Base-by-base conservation (phyloP, 2,113 vertebrate genomes). In the Syngnathus floridae region DNA sequence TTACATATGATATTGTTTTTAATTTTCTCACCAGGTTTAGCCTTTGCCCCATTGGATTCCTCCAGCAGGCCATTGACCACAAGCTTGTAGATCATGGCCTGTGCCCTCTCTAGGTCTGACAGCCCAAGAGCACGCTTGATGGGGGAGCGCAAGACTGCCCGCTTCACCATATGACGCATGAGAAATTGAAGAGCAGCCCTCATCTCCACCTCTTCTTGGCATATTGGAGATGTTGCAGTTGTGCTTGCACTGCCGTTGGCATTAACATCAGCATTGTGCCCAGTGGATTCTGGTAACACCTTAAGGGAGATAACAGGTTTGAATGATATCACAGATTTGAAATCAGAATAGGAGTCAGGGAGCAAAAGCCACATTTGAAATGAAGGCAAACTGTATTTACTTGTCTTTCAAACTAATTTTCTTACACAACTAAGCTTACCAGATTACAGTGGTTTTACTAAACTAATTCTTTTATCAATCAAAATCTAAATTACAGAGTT, bases 121-220 rank as follows among this genome's bases (percentile, higher is more conserved):
- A 99, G 85, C n/a, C 95, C 95, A 51, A 98, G 62, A 0, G 94
- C 96, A 3, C 95, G 88, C 80, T 98, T 98, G 75, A 98, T 97
- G 3, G 96, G 96, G 0, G 96, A 98, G 7, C 96, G 93, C 95
- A 96, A 95, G 71, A 99, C 95, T 0, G 96, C 96, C 0, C 96
- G 89, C 71, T 97, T 98, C 70, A 99, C 96, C 96, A 99, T 99
- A 70, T 98, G 95, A 10, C 96, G 91, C 96, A 99, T 99, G 54
- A 99, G 87, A 65, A 97, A 96, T 88, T 99, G 96, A 84, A 99
- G 78, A 1, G 96, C 95, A 0, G 95, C 93, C 0, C 96, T 89
- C 91, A 98, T 92, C 81, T 98, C 96, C 62, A 89, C 93, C 0
- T 99, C 96, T 62, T 99, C 96, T 0, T 94, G 93, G 31, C 93